These are phyloP conservation scores for Drosophila multiciliata DNA, from an alignment of 2,888 invertebrate species.

Conservation along the genomic window DNA sequence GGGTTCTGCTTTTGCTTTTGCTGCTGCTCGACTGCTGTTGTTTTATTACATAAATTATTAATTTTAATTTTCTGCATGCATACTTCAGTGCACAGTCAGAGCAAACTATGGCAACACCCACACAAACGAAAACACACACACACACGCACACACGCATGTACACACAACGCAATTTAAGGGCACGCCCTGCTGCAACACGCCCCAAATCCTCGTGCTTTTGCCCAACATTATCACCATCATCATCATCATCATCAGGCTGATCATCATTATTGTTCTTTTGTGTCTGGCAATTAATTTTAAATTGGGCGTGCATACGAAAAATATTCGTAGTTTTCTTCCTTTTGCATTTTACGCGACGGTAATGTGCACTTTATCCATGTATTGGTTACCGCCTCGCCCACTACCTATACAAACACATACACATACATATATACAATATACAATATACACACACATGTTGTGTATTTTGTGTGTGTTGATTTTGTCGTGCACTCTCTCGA, in stretches of 20 bases:
- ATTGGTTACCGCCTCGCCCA: slow-evolving; percentile 38
- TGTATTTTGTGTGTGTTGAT: slow-evolving; percentile 40
- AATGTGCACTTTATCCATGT: slow-evolving; percentile 58
- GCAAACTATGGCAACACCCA: slow-evolving; percentile 18
- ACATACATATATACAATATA: not conserved
- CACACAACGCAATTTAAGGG: slow-evolving; percentile 36
- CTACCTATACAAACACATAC: not conserved
- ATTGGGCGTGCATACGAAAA: slow-evolving; percentile 81
- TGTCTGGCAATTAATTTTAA: slow-evolving; percentile 84
- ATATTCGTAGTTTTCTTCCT: slow-evolving; percentile 77
- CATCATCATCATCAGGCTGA: slow-evolving; percentile 10
- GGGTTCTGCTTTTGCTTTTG: slow-evolving; percentile 3
- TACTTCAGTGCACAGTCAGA: slow-evolving; percentile 67
- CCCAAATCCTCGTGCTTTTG: slow-evolving; percentile 15
- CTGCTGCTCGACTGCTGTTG: slow-evolving; percentile 37
- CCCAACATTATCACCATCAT: slow-evolving; percentile 18
- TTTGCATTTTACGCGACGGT: slow-evolving; percentile 64
- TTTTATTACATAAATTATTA: slow-evolving; percentile 82
- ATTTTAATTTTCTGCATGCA: slow-evolving; percentile 84
- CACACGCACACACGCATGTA: slow-evolving; percentile 17
- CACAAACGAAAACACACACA: slow-evolving; percentile 22
- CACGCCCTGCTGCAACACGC: slow-evolving; percentile 53
- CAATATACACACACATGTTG: not conserved
- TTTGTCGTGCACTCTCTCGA: slow-evolving; percentile 58
- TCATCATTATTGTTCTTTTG: slow-evolving; percentile 71